phyloP scores from a whole-genome alignment of 2,113 vertebrate species.

The Dipodomys spectabilis region DNA sequence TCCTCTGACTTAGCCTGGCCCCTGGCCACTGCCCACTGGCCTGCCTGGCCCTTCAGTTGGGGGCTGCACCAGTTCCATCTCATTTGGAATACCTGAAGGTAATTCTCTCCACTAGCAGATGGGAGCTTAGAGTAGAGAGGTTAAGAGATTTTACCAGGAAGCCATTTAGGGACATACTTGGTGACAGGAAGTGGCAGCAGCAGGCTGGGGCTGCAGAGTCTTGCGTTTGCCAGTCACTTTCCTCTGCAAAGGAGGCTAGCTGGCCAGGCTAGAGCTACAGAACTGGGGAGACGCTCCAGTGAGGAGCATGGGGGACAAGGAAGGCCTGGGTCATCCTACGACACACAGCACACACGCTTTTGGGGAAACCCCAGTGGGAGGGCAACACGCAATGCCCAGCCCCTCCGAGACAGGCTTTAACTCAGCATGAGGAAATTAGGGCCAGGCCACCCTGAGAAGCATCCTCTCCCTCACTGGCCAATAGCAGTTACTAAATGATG shows the following conservation, averaged over 20 bases:
- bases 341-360: neutral
- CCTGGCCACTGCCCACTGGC: neutral
- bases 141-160: neutral
- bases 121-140: neutral
- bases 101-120: neutral
- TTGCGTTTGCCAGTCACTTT: neutral
- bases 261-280: neutral
- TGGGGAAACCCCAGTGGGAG: neutral
- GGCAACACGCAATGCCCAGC: neutral
- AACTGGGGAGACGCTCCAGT: neutral
- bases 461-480: neutral
- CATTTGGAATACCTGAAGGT: neutral
- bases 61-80: neutral
- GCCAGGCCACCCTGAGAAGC: neutral
- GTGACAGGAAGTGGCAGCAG: neutral
- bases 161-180: neutral
- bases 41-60: neutral
- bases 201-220: neutral
- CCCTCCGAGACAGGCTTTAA: neutral
- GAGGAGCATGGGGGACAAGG: neutral
- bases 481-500: conserved; percentile 41
- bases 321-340: neutral
- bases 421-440: neutral
- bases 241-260: neutral
- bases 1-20: neutral